A percentile compares a stretch with the other conserved stretches of the same genome.
phyloP scores from a whole-genome alignment of 2,797 vertebrate genomes.

The Silurus aristotelis region DNA sequence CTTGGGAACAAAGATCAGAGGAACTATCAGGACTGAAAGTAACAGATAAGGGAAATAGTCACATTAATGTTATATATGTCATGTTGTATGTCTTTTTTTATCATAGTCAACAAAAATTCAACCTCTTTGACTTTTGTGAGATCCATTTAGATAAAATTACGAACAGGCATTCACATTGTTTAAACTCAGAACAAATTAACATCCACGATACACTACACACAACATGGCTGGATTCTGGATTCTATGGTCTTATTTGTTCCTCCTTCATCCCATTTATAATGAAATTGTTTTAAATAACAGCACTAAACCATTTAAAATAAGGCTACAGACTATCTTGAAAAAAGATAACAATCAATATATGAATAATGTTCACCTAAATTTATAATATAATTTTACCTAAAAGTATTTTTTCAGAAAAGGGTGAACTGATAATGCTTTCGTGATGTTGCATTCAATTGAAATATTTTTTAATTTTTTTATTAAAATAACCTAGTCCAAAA shows the following conservation, averaged over 20 bases:
- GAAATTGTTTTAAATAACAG: background rate
- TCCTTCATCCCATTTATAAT: constrained; percentile 37
- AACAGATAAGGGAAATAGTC: background rate
- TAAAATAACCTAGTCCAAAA: background rate
- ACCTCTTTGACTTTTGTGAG: background rate
- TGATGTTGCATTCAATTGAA: background rate
- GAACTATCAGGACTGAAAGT: constrained; percentile 10
- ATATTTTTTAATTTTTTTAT: no score
- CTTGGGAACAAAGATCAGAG: constrained; percentile 16
- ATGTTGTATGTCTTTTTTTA: background rate
- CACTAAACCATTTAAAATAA: background rate
- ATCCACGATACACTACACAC: constrained; percentile 24
- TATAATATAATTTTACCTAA: no score
- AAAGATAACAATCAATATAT: no score
- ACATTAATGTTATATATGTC: background rate
- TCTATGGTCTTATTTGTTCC: constrained; percentile 21
- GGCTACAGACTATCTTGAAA: background rate
- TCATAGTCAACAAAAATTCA: constrained; percentile 10
- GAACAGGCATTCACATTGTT: background rate
- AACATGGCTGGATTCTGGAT: constrained; percentile 7
- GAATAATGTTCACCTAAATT: no score
- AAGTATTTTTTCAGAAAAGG: background rate
- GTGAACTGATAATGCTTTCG: background rate
- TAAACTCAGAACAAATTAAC: constrained; percentile 27
- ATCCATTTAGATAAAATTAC: background rate